phyloP scores from a whole-genome alignment of 2,888 invertebrate species.

The Polymixis lichenea region DNA sequence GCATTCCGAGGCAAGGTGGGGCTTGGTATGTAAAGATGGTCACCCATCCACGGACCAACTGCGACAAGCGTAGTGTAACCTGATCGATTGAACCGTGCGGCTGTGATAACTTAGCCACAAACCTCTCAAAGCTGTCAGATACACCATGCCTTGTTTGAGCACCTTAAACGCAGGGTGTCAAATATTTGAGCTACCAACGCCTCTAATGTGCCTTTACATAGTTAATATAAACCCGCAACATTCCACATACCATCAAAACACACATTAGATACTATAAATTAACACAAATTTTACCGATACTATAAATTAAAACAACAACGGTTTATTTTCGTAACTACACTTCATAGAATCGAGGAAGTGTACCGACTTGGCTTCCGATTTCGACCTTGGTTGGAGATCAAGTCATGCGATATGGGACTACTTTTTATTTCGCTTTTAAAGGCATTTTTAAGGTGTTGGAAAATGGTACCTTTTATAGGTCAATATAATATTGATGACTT shows the following conservation, averaged over 20 bases:
- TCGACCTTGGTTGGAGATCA: slow-evolving; percentile 57
- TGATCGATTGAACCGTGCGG: too few species aligned
- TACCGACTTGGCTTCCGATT: slow-evolving; percentile 48
- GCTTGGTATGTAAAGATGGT: too few species aligned
- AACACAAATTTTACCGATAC: slow-evolving; percentile 43
- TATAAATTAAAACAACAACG: slow-evolving; percentile 35
- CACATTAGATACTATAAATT: slow-evolving; percentile 47
- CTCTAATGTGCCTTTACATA: slow-evolving; percentile 4
- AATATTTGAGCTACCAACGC: slow-evolving; percentile 2
- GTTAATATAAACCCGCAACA: slow-evolving; percentile 17
- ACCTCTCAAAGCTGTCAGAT: background rate
- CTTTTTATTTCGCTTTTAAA: slow-evolving; percentile 32
- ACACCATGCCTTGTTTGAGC: background rate
- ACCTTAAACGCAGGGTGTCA: background rate
- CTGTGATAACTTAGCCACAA: too few species aligned
- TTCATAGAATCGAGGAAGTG: slow-evolving; percentile 46
- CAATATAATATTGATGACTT: slow-evolving; percentile 33
- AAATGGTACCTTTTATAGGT: slow-evolving; percentile 40
- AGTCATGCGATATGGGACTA: slow-evolving; percentile 44
- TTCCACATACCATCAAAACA: slow-evolving; percentile 33
- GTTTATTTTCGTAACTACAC: slow-evolving; percentile 43
- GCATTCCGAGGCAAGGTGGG: too few species aligned
- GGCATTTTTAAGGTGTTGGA: slow-evolving; percentile 32
- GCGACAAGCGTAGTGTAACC: too few species aligned
- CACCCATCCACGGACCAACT: too few species aligned